These are phyloP conservation scores for Spilarctia lutea DNA, from an alignment of 2,888 invertebrate genomes.

Conservation along the genomic window DNA sequence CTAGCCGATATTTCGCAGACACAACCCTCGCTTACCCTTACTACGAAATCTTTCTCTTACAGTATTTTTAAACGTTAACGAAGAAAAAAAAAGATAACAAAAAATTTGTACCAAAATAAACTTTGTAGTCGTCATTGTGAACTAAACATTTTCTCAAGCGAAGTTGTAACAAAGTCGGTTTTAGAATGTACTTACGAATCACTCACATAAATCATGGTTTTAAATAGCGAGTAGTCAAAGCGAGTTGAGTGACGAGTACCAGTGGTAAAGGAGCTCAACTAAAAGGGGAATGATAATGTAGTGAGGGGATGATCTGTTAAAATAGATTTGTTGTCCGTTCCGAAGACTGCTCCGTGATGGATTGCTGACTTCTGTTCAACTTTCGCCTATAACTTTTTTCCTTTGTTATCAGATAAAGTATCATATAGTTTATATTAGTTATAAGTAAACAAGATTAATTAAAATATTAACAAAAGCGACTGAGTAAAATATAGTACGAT, in stretches of 20 bases:
- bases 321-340: slow-evolving; percentile 81
- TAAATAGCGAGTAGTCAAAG: slow-evolving; percentile 30
- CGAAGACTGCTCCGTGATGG: slow-evolving; percentile 78
- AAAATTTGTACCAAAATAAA: slow-evolving; percentile 5
- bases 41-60: slow-evolving; percentile 29
- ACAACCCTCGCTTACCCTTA: slow-evolving; percentile 47
- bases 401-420: slow-evolving; percentile 54
- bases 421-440: slow-evolving; percentile 69
- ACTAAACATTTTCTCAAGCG: not conserved
- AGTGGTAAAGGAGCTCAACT: slow-evolving; percentile 64
- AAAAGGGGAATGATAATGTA: slow-evolving; percentile 76
- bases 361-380: slow-evolving; percentile 77
- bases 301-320: slow-evolving; percentile 82
- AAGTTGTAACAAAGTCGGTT: slow-evolving; percentile 10
- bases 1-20: slow-evolving; percentile 75
- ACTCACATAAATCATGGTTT: slow-evolving; percentile 50
- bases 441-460: slow-evolving; percentile 59
- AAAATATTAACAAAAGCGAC: slow-evolving; percentile 74
- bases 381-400: slow-evolving; percentile 63
- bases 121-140: slow-evolving; percentile 1
- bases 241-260: slow-evolving; percentile 56
- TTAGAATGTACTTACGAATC: slow-evolving; percentile 25
- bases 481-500: slow-evolving; percentile 68
- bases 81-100: not conserved
- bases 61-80: not conserved